phyloP scores from a whole-genome alignment of 2,113 vertebrate genomes.

The Odocoileus virginianus region DNA sequence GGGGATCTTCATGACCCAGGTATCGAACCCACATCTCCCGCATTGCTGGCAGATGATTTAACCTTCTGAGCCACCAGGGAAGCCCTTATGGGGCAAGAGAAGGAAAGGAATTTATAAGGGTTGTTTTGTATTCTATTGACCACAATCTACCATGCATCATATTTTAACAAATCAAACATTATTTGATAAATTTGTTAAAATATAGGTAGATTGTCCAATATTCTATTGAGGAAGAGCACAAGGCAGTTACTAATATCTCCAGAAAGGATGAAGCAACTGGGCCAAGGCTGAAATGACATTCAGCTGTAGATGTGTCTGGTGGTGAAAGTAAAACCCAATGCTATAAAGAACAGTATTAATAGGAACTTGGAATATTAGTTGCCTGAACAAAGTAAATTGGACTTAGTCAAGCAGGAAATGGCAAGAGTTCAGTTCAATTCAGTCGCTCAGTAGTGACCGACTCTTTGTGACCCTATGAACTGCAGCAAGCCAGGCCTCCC shows the following conservation, averaged over 20 bases:
- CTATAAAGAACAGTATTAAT: not conserved
- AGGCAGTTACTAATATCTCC: not conserved
- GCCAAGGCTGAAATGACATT: not conserved
- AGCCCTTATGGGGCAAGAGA: not conserved
- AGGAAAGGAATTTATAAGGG: not conserved
- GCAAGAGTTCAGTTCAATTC: not conserved
- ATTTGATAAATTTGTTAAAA: not conserved
- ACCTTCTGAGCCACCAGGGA: no score
- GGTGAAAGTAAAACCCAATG: not conserved
- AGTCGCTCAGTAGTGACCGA: not conserved
- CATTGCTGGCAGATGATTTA: no score
- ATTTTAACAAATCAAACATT: not conserved
- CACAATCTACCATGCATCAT: not conserved
- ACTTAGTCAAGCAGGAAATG: not conserved
- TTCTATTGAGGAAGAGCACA: not conserved
- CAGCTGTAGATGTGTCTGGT: not conserved
- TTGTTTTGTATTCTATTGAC: not conserved
- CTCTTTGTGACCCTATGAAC: not conserved
- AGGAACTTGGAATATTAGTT: not conserved
- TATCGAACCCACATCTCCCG: rapidly evolving
- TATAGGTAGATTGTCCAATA: not conserved
- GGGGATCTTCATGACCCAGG: no score
- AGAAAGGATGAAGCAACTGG: not conserved
- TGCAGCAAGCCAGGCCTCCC: not conserved
- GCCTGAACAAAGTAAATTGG: not conserved